A percentile compares a stretch with the other conserved stretches of the same genome.
Conservation (phyloP, 2,888 invertebrate genomes). For the Orthonychiurus folsomi region DNA sequence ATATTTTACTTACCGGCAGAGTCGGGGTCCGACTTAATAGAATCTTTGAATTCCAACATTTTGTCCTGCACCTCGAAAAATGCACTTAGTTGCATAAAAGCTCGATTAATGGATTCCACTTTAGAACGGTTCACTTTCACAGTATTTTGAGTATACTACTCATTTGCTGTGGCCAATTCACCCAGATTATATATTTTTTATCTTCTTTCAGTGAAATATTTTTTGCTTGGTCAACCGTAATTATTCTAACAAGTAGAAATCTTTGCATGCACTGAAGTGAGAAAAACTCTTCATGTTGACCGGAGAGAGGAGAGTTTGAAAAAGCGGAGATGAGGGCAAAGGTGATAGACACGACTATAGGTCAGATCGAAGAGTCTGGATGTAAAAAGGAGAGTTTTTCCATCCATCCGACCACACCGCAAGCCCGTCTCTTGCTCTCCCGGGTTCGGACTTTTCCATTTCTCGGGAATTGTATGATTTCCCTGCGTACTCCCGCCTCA, state of each 20-base stretch:
- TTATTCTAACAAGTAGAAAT: no score
- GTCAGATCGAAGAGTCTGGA: slow-evolving; percentile 15
- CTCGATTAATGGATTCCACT: background rate
- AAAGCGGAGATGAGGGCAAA: slow-evolving; percentile 17
- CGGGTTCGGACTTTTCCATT: slow-evolving; percentile 2
- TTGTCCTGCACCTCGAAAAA: slow-evolving; percentile 21
- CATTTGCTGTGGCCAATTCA: no score
- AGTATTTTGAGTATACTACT: no score
- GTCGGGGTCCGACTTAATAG: slow-evolving; percentile 29
- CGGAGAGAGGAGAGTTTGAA: no score
- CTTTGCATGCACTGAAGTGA: no score
- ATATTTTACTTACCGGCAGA: slow-evolving; percentile 14
- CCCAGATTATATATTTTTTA: no score
- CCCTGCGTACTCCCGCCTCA: slow-evolving; percentile 6
- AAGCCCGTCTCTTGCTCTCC: background rate
- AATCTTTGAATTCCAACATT: slow-evolving; percentile 38
- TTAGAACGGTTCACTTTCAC: background rate
- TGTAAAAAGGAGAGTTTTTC: slow-evolving; percentile 12
- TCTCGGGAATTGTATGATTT: slow-evolving; percentile 13
- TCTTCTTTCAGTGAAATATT: no score
- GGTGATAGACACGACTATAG: slow-evolving; percentile 31
- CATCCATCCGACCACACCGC: background rate
- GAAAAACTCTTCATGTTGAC: no score
- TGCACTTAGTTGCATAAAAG: slow-evolving; percentile 28
- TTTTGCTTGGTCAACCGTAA: no score